Base-by-base conservation (phyloP, 2,888 invertebrate species). In the Deroplatys truncata region DNA sequence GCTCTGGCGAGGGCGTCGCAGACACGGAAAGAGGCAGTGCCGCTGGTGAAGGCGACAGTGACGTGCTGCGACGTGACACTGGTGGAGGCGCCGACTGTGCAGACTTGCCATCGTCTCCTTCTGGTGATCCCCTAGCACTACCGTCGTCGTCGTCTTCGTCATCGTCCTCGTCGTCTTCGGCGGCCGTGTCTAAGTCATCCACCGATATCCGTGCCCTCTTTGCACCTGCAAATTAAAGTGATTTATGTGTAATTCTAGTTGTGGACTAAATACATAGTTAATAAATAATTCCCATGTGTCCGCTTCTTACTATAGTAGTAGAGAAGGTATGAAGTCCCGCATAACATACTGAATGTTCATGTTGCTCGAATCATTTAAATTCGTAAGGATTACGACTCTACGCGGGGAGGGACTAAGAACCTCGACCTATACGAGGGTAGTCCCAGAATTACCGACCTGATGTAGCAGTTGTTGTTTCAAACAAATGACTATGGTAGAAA, bases 121-220 rank as follows among this genome's bases (percentile, higher is more conserved):
- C 56, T 15, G 87, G 87, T 4, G 87, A 87, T 15, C 87, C 87
- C 43, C 87, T 29, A 20, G 83, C 83, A 25, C 87, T 87, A 20
- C 82, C 83, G 7, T 56, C 87, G 10, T 87, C 87, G 8, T 87
- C 87, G 13, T 93, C 93, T 13, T 92, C 93, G 25, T 93, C 93
- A 88, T 93, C 93, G 20, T 93, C 93, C 29, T 93, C 93, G 89
- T 93, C 93, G 31, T 91, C 94, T 90, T 94, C 94, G 72, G 94
- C 94, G 90, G 94, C 94, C 90, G 94, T 94, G 89, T 93, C 92
- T 82, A 93, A 93, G 83, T 94, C 94, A 91, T 94, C 94, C 29
- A 94, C 93, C 84, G 94, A 93, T 88, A 94, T 92, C 91, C 94
- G 92, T 89, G 94, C 93, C 91, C 94, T 93, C 92, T 94, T 95